Conservation (phyloP, 2,888 invertebrate species). For the Caradrina kadenii region DNA sequence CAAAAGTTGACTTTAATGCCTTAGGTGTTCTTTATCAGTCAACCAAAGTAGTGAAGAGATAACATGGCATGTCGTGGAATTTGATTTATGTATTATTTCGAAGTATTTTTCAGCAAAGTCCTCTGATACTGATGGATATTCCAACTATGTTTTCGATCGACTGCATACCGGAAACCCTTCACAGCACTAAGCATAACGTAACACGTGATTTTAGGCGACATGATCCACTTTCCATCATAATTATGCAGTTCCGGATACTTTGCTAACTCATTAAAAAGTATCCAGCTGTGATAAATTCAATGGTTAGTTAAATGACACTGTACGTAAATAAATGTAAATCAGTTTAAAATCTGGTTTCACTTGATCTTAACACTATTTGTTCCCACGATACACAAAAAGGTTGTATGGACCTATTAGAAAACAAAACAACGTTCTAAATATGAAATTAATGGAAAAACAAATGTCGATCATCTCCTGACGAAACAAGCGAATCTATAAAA, state of each 20-base stretch:
- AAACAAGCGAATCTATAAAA: slow-evolving; percentile 2
- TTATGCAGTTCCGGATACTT: slow-evolving; percentile 3
- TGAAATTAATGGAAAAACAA: background rate
- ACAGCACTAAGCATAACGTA: no score
- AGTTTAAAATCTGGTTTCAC: background rate
- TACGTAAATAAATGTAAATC: no score
- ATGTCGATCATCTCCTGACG: background rate
- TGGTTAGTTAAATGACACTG: background rate
- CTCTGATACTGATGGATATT: no score
- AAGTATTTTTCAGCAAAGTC: no score
- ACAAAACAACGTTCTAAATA: background rate
- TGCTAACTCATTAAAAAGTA: slow-evolving; percentile 5
- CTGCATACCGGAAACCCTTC: background rate
- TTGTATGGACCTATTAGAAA: background rate
- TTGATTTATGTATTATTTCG: no score
- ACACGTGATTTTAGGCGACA: no score
- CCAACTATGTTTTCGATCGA: background rate
- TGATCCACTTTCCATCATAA: background rate
- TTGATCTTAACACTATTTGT: background rate
- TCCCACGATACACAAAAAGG: background rate
- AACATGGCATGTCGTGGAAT: no score
- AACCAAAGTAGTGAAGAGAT: no score
- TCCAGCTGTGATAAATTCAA: slow-evolving; percentile 2
- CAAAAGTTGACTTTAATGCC: no score
- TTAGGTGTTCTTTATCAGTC: no score